phyloP scores from a whole-genome alignment of 1,140 invertebrate species.

The Drosophila chauvacae region DNA sequence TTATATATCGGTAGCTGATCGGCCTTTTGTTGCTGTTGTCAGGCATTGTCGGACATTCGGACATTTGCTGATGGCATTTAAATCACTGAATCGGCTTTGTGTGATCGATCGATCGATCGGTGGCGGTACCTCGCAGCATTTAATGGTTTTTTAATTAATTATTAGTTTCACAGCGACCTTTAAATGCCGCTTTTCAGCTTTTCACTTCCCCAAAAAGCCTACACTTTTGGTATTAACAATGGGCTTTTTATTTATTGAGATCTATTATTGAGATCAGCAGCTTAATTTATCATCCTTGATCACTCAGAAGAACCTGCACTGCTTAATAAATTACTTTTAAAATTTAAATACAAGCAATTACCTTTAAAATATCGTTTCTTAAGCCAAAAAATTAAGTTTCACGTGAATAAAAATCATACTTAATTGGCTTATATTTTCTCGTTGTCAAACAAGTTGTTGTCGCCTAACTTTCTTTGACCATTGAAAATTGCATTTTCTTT shows the following conservation, averaged over 20 bases:
- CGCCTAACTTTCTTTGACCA: conserved; percentile 29
- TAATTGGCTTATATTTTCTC: conserved; percentile 43
- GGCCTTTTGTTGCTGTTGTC: conserved; percentile 49
- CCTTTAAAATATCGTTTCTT: conserved; percentile 7
- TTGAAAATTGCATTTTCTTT: conserved; percentile 33
- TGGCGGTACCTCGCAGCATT: conserved; percentile 35
- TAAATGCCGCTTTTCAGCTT: conserved; percentile 34
- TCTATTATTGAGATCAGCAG: not conserved
- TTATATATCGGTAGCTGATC: conserved; percentile 61
- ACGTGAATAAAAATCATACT: not conserved
- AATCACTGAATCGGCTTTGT: conserved; percentile 57
- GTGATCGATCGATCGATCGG: conserved; percentile 54
- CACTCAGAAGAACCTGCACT: not conserved
- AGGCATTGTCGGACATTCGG: conserved; percentile 24
- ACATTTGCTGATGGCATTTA: conserved; percentile 69
- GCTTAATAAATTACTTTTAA: not conserved
- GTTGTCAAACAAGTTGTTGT: conserved; percentile 40
- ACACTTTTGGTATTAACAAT: conserved; percentile 8
- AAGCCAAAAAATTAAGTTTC: conserved; percentile 16
- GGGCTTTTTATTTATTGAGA: conserved; percentile 10
- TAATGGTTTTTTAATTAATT: conserved; percentile 80
- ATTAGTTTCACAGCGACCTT: conserved; percentile 61
- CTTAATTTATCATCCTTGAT: not conserved
- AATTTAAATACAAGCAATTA: conserved; percentile 16
- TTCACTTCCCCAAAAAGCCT: conserved; percentile 18